A percentile compares a stretch with the other conserved stretches of the same genome.
Conservation (phyloP, 2,797 vertebrate genomes). For the Kryptolebias ocellatus region DNA sequence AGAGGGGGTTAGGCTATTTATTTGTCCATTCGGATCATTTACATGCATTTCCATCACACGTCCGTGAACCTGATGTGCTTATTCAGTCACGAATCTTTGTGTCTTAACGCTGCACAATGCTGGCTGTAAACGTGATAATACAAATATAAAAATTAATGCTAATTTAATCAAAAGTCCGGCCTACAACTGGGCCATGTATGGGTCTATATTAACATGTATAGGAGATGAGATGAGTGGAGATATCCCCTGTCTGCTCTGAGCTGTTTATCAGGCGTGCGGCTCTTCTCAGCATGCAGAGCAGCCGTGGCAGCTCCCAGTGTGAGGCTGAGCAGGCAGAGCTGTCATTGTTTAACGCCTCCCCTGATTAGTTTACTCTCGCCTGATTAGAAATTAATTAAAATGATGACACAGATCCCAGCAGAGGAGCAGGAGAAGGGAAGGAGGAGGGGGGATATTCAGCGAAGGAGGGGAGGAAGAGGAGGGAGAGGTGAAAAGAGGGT, state of each 20-base stretch:
- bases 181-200: conserved; percentile 48
- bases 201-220: conserved; percentile 63
- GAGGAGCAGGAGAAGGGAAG: conserved; percentile 80
- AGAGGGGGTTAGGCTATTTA: conserved; percentile 67
- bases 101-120: conserved; percentile 32
- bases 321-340: conserved; percentile 76
- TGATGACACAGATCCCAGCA: conserved; percentile 93
- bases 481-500: conserved; percentile 59
- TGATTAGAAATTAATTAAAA: conserved; percentile 93
- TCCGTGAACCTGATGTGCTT: conserved; percentile 50
- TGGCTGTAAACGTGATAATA: conserved; percentile 39
- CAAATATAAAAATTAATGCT: conserved; percentile 33
- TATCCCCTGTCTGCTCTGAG: conserved; percentile 53
- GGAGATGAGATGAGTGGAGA: conserved; percentile 56
- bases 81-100: conserved; percentile 46
- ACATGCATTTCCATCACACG: conserved; percentile 67
- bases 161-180: conserved; percentile 50
- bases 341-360: conserved; percentile 84
- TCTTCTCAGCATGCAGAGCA: conserved; percentile 75
- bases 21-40: conserved; percentile 70
- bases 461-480: background rate
- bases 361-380: conserved; percentile 96
- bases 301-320: conserved; percentile 69
- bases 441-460: conserved; percentile 63
- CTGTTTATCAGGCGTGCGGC: conserved; percentile 66